Evolutionary conservation across 2,888 invertebrate species (phyloP).

Genomic region (Drosophila multiciliata): DNA sequence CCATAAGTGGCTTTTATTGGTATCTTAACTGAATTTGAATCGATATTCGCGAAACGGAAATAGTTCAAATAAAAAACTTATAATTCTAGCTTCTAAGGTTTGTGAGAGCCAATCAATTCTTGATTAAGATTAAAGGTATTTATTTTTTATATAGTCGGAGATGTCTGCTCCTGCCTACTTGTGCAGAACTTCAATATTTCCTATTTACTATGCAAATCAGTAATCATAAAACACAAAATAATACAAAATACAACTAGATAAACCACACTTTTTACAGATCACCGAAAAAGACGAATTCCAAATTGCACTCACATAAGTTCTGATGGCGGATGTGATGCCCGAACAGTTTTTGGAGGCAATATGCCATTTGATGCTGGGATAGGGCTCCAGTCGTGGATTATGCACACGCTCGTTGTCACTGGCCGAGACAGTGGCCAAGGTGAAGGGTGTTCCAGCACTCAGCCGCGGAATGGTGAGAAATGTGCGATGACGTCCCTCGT

Average conservation of each 20-base stretch:
- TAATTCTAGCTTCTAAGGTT: not conserved
- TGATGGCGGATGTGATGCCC: constrained; percentile 90
- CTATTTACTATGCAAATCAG: not conserved
- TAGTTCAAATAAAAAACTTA: not conserved
- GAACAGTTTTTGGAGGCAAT: constrained; percentile 87
- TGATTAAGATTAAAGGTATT: not conserved
- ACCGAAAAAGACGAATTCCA: not conserved
- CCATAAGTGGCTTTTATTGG: not conserved
- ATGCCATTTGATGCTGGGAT: constrained; percentile 89
- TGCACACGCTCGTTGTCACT: constrained; percentile 62
- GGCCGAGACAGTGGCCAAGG: constrained; percentile 88
- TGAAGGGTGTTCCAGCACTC: constrained; percentile 89
- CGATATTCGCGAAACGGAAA: not conserved
- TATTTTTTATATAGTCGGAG: too few relatives aligned
- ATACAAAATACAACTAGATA: not conserved
- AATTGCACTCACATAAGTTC: constrained; percentile 88
- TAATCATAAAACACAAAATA: not conserved
- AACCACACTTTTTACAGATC: not conserved
- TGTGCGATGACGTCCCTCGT: constrained; percentile 86
- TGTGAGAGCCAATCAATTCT: not conserved
- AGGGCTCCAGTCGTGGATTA: constrained; percentile 86
- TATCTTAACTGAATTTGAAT: not conserved
- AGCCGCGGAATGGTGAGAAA: constrained; percentile 91
- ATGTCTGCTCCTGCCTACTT: not conserved
- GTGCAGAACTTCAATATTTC: not conserved